Conservation (phyloP, 2,113 vertebrate species). For the Gasterosteus nipponicus region DNA sequence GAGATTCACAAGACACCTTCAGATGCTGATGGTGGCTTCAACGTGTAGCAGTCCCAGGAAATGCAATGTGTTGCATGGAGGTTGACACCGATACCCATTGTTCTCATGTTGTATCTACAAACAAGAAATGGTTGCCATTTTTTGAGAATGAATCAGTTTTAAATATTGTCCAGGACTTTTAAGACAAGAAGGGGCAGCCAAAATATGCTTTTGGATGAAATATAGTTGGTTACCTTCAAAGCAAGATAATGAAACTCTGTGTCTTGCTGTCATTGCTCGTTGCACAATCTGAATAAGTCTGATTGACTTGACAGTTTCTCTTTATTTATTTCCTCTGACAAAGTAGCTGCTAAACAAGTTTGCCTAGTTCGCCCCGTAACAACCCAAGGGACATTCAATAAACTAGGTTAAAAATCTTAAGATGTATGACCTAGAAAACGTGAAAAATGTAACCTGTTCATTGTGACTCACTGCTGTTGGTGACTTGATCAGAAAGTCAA, state of each 20-base stretch:
- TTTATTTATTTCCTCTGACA: not conserved
- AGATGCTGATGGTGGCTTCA: not conserved
- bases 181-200: not conserved
- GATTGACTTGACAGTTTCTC: not conserved
- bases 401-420: not conserved
- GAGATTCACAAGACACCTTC: not conserved
- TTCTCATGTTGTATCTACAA: not conserved
- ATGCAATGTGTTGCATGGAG: not conserved
- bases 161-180: not conserved
- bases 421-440: not conserved
- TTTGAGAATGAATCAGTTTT: not conserved
- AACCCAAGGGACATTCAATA: not conserved
- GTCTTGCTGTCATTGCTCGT: not conserved
- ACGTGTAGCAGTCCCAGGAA: not conserved
- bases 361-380: not conserved
- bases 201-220: not conserved
- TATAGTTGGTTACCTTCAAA: not conserved
- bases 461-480: conserved; percentile 15
- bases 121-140: not conserved
- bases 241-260: not conserved
- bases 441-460: not conserved
- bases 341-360: not conserved
- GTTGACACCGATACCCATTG: not conserved
- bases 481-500: conserved; percentile 34
- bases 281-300: not conserved